phyloP scores from a whole-genome alignment of 1,140 invertebrate species.

The Trichogramma pretiosum region DNA sequence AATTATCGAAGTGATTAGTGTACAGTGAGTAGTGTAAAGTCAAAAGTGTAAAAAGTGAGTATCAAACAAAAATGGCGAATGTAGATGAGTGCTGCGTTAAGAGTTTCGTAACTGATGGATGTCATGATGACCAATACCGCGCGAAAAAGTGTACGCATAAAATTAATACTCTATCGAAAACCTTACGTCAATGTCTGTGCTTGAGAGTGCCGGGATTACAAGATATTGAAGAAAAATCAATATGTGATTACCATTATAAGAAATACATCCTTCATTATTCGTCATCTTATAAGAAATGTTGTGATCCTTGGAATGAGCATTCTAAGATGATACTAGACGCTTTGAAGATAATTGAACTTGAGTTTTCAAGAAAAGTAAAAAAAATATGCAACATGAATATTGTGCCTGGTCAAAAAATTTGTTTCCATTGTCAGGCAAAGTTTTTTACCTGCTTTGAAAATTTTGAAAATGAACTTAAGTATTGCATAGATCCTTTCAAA shows the following conservation, averaged over 20 bases:
- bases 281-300: not conserved
- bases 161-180: not conserved
- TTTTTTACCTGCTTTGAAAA: not conserved
- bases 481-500: not conserved
- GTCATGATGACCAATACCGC: not conserved
- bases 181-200: not conserved
- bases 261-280: not conserved
- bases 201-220: not conserved
- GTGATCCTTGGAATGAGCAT: not conserved
- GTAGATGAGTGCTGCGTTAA: no score
- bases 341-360: not conserved
- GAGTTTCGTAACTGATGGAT: no score
- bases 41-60: no score
- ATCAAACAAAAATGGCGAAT: no score
- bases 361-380: not conserved
- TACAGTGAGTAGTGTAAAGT: no score
- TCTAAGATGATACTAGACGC: not conserved
- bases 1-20: no score
- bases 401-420: constrained; percentile 1
- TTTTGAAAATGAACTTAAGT: not conserved
- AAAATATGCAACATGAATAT: not conserved
- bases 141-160: not conserved
- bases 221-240: not conserved
- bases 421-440: not conserved
- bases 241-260: not conserved